A percentile compares a stretch with the other conserved stretches of the same genome.
Conservation (phyloP, 1,140 invertebrate species). For the Palaemon carinicauda region DNA sequence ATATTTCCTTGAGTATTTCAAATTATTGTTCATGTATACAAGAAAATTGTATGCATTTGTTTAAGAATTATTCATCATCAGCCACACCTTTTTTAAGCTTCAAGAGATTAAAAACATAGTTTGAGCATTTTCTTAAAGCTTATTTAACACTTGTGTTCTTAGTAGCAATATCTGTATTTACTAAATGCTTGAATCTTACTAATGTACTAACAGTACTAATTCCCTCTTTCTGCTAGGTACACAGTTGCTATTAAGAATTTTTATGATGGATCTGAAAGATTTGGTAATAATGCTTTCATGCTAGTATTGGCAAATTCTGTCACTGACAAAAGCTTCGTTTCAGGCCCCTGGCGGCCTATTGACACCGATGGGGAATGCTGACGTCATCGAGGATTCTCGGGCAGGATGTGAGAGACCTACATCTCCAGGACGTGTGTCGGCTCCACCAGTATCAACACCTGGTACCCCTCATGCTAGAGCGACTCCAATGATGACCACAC, state of each 20-base stretch:
- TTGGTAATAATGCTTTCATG: no score
- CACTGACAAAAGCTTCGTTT: neutral
- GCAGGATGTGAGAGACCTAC: constrained; percentile 22
- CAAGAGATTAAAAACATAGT: no score
- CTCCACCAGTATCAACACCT: constrained; percentile 37
- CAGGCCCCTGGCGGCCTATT: constrained; percentile 51
- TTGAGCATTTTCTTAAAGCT: no score
- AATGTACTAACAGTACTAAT: constrained; percentile 40
- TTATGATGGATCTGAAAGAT: no score
- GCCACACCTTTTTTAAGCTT: no score
- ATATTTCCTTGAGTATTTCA: no score
- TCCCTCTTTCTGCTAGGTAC: neutral
- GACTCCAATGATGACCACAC: constrained; percentile 43
- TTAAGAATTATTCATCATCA: no score
- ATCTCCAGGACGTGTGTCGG: constrained; percentile 22
- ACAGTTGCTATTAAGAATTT: no score
- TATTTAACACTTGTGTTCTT: no score
- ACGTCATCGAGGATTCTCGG: constrained; percentile 24
- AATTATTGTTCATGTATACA: no score
- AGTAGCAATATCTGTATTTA: neutral
- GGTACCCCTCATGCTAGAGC: constrained; percentile 39
- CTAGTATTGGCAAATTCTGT: no score
- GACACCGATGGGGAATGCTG: constrained; percentile 54
- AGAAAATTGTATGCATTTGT: no score
- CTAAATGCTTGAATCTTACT: constrained; percentile 20